These are phyloP conservation scores for Callaeas wilsoni DNA, from an alignment of 2,113 vertebrate genomes.

Conservation along the genomic window DNA sequence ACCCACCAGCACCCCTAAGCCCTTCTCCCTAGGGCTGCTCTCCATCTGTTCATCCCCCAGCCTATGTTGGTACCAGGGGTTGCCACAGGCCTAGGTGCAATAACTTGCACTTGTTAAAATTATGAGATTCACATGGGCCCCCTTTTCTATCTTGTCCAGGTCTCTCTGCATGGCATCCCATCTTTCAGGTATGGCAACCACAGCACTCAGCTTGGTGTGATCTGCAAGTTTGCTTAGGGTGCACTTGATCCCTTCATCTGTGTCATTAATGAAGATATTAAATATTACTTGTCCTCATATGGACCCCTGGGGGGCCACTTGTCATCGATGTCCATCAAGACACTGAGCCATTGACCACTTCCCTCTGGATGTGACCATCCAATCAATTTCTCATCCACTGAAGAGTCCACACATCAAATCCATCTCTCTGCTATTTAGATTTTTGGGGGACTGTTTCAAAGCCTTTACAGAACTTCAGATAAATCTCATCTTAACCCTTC, in stretches of 20 bases:
- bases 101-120: not conserved
- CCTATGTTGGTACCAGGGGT: rapidly evolving
- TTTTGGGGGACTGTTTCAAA: not conserved
- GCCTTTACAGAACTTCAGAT: not conserved
- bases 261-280: not conserved
- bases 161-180: too few relatives aligned
- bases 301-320: not conserved
- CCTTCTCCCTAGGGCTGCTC: not conserved
- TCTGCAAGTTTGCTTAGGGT: not conserved
- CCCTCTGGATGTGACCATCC: not conserved
- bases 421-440: not conserved
- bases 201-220: not conserved
- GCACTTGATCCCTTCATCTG: not conserved
- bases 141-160: not conserved
- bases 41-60: rapidly evolving
- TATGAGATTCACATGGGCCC: not conserved
- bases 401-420: not conserved
- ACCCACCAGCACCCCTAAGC: not conserved
- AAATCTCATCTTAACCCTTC: not conserved
- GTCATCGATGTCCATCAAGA: not conserved
- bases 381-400: not conserved
- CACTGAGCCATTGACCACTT: not conserved
- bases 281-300: not conserved
- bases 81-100: too few relatives aligned
- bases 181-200: not conserved